Evolutionary conservation across 2,113 vertebrate species (phyloP).

Genomic region (Aspidoscelis tigris): DNA sequence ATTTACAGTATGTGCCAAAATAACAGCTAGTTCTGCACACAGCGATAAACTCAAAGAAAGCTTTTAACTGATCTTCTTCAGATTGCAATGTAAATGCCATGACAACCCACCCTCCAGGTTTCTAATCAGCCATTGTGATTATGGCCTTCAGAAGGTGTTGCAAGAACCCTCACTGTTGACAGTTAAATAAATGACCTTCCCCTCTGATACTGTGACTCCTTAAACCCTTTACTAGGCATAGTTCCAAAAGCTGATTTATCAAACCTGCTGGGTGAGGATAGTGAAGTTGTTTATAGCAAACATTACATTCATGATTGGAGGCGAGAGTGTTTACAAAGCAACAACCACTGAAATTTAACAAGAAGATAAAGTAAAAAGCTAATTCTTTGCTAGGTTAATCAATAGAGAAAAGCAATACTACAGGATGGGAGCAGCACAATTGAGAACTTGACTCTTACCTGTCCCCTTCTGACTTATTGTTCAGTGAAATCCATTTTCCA

Average conservation of each 20-base stretch:
- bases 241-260: background rate
- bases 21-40: background rate
- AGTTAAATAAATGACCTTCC: background rate
- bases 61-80: constrained; percentile 1
- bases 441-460: too few relatives aligned
- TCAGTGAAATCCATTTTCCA: too few relatives aligned
- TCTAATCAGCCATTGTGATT: constrained; percentile 4
- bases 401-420: too few relatives aligned
- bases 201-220: background rate
- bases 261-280: background rate
- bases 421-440: too few relatives aligned
- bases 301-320: background rate
- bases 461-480: too few relatives aligned
- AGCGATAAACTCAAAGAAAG: background rate
- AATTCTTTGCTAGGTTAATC: too few relatives aligned
- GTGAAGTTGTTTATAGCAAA: background rate
- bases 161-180: background rate
- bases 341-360: too few relatives aligned
- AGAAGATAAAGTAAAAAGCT: too few relatives aligned
- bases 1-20: background rate
- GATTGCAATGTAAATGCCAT: constrained; percentile 9
- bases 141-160: constrained; percentile 11
- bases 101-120: constrained; percentile 5
- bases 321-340: background rate
- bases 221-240: background rate